Conservation (phyloP, 2,113 vertebrate species). For the Chloebia gouldiae region DNA sequence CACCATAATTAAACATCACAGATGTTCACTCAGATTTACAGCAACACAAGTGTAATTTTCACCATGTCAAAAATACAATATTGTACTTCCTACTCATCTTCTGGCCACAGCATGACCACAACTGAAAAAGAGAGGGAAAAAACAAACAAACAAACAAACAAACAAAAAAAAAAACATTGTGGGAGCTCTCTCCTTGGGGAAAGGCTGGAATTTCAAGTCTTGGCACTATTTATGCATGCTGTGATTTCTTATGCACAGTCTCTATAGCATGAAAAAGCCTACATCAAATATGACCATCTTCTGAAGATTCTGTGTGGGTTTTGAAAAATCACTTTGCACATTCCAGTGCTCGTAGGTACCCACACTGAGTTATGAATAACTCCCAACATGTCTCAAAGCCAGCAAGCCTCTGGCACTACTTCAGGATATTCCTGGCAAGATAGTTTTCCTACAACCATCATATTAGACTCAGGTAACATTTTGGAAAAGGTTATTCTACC, state of each 20-base stretch:
- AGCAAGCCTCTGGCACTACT: conserved; percentile 38
- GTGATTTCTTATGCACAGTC: conserved; percentile 43
- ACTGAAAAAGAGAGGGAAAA: not conserved
- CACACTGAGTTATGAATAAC: conserved; percentile 64
- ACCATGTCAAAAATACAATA: not conserved
- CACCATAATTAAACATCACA: not conserved
- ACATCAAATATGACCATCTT: conserved; percentile 64
- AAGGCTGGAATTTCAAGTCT: conserved; percentile 30
- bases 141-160: no score
- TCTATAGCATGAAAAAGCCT: conserved; percentile 50
- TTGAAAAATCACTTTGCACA: conserved; percentile 39
- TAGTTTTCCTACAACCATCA: not conserved
- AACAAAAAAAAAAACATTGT: not conserved
- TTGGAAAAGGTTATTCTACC: not conserved
- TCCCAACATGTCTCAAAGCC: conserved; percentile 34
- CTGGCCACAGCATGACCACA: not conserved
- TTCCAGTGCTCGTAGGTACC: conserved; percentile 47
- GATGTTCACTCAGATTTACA: not conserved
- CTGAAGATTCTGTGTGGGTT: conserved; percentile 64
- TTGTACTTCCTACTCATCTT: not conserved
- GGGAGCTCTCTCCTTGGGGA: not conserved
- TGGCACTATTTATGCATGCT: conserved; percentile 47
- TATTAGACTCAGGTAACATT: not conserved
- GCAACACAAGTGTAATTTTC: not conserved
- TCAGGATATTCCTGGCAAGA: conserved; percentile 33